Conservation (phyloP, 2,113 vertebrate species). For the Apteryx owenii region DNA sequence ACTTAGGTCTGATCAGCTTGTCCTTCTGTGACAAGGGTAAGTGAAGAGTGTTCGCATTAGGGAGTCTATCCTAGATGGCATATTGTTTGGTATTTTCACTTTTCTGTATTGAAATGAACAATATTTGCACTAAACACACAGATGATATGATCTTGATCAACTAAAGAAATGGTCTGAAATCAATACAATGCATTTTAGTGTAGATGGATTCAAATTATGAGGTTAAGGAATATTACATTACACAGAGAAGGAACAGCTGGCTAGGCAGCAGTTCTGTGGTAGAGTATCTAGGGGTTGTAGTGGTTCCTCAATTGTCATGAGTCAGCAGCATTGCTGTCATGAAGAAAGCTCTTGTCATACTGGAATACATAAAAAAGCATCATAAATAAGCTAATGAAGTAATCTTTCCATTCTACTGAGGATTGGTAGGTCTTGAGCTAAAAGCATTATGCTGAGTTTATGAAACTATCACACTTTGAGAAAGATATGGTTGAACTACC, state of each 20-base stretch:
- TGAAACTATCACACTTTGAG: neutral
- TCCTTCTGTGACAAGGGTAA: neutral
- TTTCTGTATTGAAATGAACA: neutral
- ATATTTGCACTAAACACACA: neutral
- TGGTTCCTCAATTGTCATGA: constrained; percentile 14
- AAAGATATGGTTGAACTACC: neutral
- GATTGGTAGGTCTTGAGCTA: neutral
- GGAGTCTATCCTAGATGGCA: rapidly evolving
- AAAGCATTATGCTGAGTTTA: rapidly evolving
- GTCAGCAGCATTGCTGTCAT: constrained; percentile 16
- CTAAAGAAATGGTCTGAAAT: neutral
- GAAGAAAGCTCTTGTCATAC: constrained; percentile 13
- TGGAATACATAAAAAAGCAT: neutral
- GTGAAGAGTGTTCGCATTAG: neutral
- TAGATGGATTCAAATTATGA: neutral
- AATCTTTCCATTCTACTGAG: neutral
- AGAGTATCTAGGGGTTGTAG: neutral
- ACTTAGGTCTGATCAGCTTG: neutral
- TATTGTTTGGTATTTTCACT: neutral
- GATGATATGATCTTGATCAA: neutral
- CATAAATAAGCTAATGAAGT: neutral
- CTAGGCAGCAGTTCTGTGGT: neutral
- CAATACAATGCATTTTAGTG: neutral
- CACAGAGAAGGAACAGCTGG: neutral
- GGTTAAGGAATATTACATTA: neutral